These are phyloP conservation scores for Grus americana DNA, from an alignment of 2,113 vertebrate species.

Conservation along the genomic window DNA sequence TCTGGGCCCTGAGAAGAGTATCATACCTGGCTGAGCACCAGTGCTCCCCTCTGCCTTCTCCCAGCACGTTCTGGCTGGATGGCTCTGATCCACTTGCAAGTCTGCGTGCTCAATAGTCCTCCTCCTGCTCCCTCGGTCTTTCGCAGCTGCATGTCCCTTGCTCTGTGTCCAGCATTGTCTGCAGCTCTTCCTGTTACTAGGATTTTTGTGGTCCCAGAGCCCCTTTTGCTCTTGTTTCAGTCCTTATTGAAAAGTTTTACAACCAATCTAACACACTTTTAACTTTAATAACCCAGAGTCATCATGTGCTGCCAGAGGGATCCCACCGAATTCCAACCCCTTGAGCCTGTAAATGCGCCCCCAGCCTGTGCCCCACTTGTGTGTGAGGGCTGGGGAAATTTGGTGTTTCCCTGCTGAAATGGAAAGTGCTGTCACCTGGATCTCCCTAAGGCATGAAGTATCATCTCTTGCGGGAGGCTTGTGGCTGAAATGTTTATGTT, in stretches of 20 bases:
- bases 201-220: neutral
- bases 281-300: neutral
- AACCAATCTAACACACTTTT: neutral
- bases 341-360: neutral
- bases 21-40: neutral
- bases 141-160: neutral
- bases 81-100: neutral
- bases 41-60: neutral
- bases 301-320: neutral
- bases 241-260: constrained; percentile 29
- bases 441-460: neutral
- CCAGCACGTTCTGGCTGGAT: neutral
- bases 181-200: neutral
- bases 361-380: neutral
- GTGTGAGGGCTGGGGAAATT: neutral
- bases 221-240: neutral
- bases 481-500: neutral
- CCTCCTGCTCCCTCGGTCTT: neutral
- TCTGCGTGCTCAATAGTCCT: neutral
- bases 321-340: neutral
- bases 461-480: neutral
- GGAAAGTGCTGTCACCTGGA: neutral
- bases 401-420: neutral
- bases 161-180: neutral
- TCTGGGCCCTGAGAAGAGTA: neutral